These are phyloP conservation scores for Kryptolebias ocellatus DNA, from an alignment of 2,797 vertebrate species.

Conservation along the genomic window DNA sequence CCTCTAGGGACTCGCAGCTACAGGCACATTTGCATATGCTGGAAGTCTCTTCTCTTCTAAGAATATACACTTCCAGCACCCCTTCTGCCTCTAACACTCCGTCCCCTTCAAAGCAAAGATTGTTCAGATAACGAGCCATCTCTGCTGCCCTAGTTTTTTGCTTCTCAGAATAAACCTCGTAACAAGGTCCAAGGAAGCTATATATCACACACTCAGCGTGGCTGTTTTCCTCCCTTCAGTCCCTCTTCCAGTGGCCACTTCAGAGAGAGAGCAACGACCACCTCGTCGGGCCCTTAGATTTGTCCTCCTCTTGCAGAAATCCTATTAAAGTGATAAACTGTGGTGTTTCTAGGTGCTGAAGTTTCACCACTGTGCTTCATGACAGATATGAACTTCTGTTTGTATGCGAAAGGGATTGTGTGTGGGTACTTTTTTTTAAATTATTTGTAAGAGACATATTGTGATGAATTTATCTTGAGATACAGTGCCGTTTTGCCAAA, in stretches of 20 bases:
- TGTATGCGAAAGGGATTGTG: constrained; percentile 9
- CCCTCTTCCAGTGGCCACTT: constrained; percentile 48
- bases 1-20: constrained; percentile 44
- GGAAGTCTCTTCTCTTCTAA: constrained; percentile 45
- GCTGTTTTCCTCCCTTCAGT: constrained; percentile 28
- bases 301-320: constrained; percentile 64
- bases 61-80: constrained; percentile 55
- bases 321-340: constrained; percentile 73
- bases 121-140: constrained; percentile 72
- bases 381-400: constrained; percentile 54
- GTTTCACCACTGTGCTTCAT: constrained; percentile 37
- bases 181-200: constrained; percentile 61
- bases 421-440: not conserved
- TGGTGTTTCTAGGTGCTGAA: constrained; percentile 50
- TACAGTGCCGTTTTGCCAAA: constrained; percentile 46
- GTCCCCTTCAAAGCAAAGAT: constrained; percentile 73
- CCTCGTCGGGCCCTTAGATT: constrained; percentile 56
- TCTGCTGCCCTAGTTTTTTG: constrained; percentile 64
- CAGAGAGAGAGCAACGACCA: constrained; percentile 52
- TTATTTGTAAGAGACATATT: constrained; percentile 11
- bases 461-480: constrained; percentile 50
- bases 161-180: constrained; percentile 64
- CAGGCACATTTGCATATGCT: constrained; percentile 45
- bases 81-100: constrained; percentile 44
- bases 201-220: constrained; percentile 50